These are phyloP conservation scores for Pollenia griseotomentosa DNA, from an alignment of 2,888 invertebrate genomes.

Conservation along the genomic window DNA sequence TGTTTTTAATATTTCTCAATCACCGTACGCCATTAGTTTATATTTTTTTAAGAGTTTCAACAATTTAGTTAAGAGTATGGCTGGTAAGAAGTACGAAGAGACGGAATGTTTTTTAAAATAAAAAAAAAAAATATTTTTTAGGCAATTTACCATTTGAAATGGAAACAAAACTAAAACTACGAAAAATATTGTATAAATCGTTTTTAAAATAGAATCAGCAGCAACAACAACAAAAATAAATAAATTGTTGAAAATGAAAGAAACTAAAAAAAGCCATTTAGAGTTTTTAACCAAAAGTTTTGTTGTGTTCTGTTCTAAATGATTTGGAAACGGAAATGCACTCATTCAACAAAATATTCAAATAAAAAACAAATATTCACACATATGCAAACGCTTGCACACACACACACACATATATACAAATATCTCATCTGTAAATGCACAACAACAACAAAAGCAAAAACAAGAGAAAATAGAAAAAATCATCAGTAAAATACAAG, in stretches of 20 bases:
- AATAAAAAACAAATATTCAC: slow-evolving; percentile 57
- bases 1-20: background rate
- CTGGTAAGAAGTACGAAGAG: slow-evolving; percentile 37
- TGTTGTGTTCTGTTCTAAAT: slow-evolving; percentile 57
- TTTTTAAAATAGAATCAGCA: slow-evolving; percentile 22
- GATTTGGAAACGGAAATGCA: slow-evolving; percentile 71
- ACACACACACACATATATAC: background rate
- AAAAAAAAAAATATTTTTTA: slow-evolving; percentile 37
- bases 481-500: slow-evolving; percentile 43
- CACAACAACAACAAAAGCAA: slow-evolving; percentile 37
- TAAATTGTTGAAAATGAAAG: slow-evolving; percentile 44
- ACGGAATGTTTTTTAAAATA: slow-evolving; percentile 35
- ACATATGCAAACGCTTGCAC: slow-evolving; percentile 11
- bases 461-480: slow-evolving; percentile 27
- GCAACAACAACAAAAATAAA: slow-evolving; percentile 60
- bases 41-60: slow-evolving; percentile 24
- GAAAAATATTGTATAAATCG: slow-evolving; percentile 23
- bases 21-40: slow-evolving; percentile 37
- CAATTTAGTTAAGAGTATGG: slow-evolving; percentile 46
- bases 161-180: slow-evolving; percentile 9
- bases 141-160: slow-evolving; percentile 61
- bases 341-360: slow-evolving; percentile 70
- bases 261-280: slow-evolving; percentile 46
- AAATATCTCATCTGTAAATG: slow-evolving; percentile 54
- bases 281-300: slow-evolving; percentile 61